Base-by-base conservation (phyloP, 2,113 vertebrate genomes). In the Elephas maximus region DNA sequence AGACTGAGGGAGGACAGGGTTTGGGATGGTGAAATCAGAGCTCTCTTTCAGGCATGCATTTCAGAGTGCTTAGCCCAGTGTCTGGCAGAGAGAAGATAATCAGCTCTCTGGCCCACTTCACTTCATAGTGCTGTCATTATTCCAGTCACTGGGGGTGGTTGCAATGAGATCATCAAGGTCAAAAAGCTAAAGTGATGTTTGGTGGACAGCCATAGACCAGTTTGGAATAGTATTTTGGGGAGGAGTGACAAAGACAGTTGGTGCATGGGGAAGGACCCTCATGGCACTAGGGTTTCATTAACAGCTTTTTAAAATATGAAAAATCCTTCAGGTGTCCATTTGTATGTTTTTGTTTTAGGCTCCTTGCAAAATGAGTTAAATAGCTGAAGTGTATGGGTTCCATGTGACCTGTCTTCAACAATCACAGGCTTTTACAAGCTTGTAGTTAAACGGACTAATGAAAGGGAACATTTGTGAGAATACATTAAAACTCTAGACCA, bases 71-170 rank as follows among this genome's bases (percentile, higher is more conserved):
- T 69, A 74, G 48, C 44, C 41, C 62, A 82, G 0, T 51, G 69
- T 93, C 80, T 93, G 77, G 57, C 65, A 65, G 53, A 69, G 67
- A 97, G 44, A 82, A 95, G 85, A 76, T 84, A 71, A 44, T 94
- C 41, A 48, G 81, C 71, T 71, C 48, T 86, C 60, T 85, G 10
- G 57, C 20, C 53, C 3, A 57, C 23, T 90, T 93, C 8, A 18
- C 89, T 91, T 92, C 69, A 41, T 88, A 94, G 62, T 91, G 86
- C 51, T 83, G 0, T 94, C 20, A 81, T 94, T 95, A 62, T 88
- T 94, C 30, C 6, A 78, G 44, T 69, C 90, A 26, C 65, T 89
- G 67, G 41, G 18, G 90, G 62, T 78, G 67, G 33, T 30, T 81
- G 7, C 23, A 60, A 0, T 86, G 89, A 65, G 45, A 74, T 96